Conservation (phyloP, 2,113 vertebrate genomes). For the Anhinga rufa region DNA sequence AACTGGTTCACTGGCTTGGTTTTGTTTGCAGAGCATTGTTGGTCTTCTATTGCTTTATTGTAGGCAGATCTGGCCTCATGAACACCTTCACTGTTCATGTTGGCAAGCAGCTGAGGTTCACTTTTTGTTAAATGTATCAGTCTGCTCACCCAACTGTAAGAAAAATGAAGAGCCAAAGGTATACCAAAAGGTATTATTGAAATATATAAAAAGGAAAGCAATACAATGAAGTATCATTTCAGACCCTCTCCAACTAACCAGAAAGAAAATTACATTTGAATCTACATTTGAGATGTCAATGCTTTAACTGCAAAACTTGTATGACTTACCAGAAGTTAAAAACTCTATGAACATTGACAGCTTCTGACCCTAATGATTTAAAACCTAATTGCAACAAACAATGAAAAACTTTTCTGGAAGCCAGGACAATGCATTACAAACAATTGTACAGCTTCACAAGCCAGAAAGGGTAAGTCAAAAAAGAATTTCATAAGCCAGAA, state of each 20-base stretch:
- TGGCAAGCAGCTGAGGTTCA: background rate
- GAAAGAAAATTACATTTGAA: background rate
- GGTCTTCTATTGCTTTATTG: background rate
- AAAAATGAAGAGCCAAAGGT: background rate
- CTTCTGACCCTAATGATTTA: background rate
- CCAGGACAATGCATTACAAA: background rate
- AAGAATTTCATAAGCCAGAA: background rate
- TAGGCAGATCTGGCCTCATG: background rate
- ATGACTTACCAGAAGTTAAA: background rate
- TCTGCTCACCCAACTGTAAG: background rate
- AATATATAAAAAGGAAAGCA: background rate
- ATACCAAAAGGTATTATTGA: background rate
- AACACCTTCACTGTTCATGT: background rate
- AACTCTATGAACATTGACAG: background rate
- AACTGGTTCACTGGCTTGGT: background rate
- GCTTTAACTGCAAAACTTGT: background rate
- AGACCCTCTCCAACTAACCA: background rate
- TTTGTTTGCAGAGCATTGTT: background rate
- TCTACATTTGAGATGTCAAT: background rate
- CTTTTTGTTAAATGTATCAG: background rate
- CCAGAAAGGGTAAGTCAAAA: background rate
- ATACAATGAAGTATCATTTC: background rate
- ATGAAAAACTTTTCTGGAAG: background rate
- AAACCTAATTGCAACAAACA: background rate
- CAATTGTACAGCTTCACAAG: background rate